Percentiles rank a stretch among this genome's conserved stretches.
Conservation (phyloP, 2,888 invertebrate species). For the Octonoba sinensis region DNA sequence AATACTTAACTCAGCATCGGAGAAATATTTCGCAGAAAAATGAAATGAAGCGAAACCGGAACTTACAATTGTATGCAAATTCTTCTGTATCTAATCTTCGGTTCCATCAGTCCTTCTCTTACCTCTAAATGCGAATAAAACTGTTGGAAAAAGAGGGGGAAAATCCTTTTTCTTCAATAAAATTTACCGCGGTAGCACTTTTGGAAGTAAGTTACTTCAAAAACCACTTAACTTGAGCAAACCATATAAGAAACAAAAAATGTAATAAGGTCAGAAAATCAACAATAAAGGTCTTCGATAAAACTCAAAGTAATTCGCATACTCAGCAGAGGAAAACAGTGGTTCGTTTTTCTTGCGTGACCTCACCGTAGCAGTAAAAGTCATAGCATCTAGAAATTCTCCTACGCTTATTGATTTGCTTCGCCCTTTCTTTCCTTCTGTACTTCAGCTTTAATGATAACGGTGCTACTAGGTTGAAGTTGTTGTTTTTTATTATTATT, state of each 20-base stretch:
- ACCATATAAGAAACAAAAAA: slow-evolving; percentile 51
- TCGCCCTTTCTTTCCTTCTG: slow-evolving; percentile 23
- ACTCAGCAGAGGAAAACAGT: slow-evolving; percentile 54
- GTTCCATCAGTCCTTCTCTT: too few relatives aligned
- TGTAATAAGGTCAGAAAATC: slow-evolving; percentile 61
- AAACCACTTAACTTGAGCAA: slow-evolving; percentile 63
- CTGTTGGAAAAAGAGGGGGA: too few relatives aligned
- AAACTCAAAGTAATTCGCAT: slow-evolving; percentile 61
- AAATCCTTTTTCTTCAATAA: slow-evolving; percentile 25
- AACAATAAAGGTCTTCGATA: slow-evolving; percentile 62
- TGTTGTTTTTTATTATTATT: slow-evolving; percentile 44
- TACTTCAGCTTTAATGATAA: slow-evolving; percentile 42
- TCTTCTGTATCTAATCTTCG: too few relatives aligned
- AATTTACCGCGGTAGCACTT: slow-evolving; percentile 49
- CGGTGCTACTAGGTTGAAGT: slow-evolving; percentile 40
- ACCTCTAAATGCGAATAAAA: too few relatives aligned
- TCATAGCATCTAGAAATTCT: slow-evolving; percentile 37
- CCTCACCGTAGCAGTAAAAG: slow-evolving; percentile 52
- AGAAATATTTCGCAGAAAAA: too few relatives aligned
- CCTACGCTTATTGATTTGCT: slow-evolving; percentile 48
- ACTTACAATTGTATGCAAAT: too few relatives aligned
- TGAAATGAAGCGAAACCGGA: too few relatives aligned
- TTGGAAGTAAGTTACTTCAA: slow-evolving; percentile 52
- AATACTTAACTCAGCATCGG: too few relatives aligned
- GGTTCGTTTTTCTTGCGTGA: slow-evolving; percentile 54